phyloP scores from a whole-genome alignment of 2,797 vertebrate genomes.

The Onychomys arenicola region DNA sequence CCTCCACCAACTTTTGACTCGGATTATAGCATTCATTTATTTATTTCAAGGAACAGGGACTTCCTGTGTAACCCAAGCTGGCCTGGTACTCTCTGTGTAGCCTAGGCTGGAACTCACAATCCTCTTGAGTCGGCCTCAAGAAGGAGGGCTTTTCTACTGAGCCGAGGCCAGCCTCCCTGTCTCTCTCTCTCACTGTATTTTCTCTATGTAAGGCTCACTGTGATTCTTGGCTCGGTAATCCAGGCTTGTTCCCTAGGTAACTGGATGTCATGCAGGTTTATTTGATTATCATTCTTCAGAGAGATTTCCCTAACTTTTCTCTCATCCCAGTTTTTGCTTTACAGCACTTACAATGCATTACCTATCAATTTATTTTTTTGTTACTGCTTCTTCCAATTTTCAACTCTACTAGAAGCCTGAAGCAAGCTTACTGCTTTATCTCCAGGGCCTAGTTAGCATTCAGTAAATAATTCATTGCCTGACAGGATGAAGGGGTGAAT shows the following conservation, averaged over 20 bases:
- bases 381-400: neutral
- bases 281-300: conserved; percentile 1
- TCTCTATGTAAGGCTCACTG: neutral
- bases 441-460: neutral
- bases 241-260: neutral
- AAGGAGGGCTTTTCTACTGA: neutral
- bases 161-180: neutral
- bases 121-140: neutral
- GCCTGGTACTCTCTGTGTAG: neutral
- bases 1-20: neutral
- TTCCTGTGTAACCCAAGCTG: neutral
- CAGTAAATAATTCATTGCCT: neutral
- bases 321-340: neutral
- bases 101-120: neutral
- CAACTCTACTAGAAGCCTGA: neutral
- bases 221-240: neutral
- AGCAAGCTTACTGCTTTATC: neutral
- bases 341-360: neutral
- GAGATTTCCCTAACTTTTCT: neutral
- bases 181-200: neutral
- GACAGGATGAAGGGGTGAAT: neutral
- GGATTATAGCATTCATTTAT: neutral
- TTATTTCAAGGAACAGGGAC: neutral
- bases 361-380: neutral
- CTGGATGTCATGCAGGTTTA: neutral